Evolutionary conservation across 2,113 vertebrate species (phyloP).

Genomic region (Cariama cristata): DNA sequence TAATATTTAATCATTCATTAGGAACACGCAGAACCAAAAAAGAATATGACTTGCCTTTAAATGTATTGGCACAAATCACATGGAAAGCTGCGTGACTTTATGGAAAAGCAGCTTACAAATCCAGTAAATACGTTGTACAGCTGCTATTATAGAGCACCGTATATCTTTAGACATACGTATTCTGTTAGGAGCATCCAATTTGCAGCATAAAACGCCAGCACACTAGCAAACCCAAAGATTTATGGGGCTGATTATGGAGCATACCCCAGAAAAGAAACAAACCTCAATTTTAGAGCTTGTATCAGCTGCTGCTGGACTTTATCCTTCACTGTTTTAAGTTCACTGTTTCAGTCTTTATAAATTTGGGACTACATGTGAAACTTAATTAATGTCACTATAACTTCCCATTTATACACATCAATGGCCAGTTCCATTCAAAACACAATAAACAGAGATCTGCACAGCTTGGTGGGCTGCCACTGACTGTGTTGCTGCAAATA

Average conservation of each 20-base stretch:
- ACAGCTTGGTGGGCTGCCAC: neutral
- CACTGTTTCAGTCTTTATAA: neutral
- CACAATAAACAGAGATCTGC: neutral
- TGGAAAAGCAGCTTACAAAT: neutral
- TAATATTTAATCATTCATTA: neutral
- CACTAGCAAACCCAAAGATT: neutral
- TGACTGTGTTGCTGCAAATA: neutral
- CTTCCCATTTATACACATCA: neutral
- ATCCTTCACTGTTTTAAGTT: neutral
- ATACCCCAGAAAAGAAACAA: neutral
- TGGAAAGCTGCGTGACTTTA: neutral
- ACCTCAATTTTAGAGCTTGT: neutral
- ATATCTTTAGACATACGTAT: neutral
- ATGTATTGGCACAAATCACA: neutral
- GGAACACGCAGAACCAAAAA: neutral
- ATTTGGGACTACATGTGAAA: fast-evolving
- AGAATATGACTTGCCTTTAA: neutral
- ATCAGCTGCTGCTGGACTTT: neutral
- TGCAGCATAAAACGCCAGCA: neutral
- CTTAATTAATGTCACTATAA: neutral
- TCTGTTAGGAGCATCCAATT: neutral
- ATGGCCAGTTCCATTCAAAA: neutral
- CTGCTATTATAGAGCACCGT: neutral
- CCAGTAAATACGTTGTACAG: neutral
- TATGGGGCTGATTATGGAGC: neutral